A percentile compares a stretch with the other conserved stretches of the same genome.
These are phyloP conservation scores for Netelia melanura DNA, from an alignment of 2,888 invertebrate species.

Conservation along the genomic window DNA sequence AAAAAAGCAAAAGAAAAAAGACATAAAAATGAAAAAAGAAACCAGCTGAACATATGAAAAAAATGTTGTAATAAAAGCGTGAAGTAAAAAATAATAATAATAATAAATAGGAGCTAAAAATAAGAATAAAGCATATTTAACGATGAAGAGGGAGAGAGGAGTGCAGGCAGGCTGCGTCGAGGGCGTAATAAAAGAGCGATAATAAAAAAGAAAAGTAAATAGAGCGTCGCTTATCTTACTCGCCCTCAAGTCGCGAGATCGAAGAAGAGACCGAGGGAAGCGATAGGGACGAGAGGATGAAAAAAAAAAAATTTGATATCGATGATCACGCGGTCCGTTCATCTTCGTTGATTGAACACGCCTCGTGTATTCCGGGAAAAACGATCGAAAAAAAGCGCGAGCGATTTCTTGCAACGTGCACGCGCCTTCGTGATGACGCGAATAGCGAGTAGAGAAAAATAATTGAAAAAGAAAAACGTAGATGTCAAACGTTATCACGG, in stretches of 20 bases:
- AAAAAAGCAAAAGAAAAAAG: too few species aligned
- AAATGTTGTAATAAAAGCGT: too few species aligned
- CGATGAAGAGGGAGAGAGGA: not conserved
- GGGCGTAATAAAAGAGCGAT: conserved; percentile 12
- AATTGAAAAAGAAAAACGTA: conserved; percentile 1
- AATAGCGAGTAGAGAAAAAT: conserved; percentile 24
- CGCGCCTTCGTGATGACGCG: conserved; percentile 16
- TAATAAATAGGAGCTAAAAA: too few species aligned
- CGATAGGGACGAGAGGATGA: not conserved
- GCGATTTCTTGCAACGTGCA: not conserved
- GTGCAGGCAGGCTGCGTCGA: not conserved
- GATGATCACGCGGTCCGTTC: conserved; percentile 14
- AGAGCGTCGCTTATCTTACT: conserved; percentile 39
- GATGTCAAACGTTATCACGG: conserved; percentile 5
- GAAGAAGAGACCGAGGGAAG: too few species aligned
- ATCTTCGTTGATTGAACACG: conserved; percentile 36
- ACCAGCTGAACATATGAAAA: too few species aligned
- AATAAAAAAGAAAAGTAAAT: conserved; percentile 43
- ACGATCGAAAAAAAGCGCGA: conserved; percentile 37
- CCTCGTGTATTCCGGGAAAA: conserved; percentile 40
- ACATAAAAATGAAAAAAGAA: too few species aligned
- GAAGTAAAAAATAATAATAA: too few species aligned
- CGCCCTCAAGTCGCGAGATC: conserved; percentile 6
- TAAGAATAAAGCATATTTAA: not conserved
- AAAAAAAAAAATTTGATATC: conserved; percentile 26